A percentile compares a stretch with the other conserved stretches of the same genome.
Evolutionary conservation across 2,888 invertebrate genomes (phyloP).

Genomic region (Embidobia sp.): DNA sequence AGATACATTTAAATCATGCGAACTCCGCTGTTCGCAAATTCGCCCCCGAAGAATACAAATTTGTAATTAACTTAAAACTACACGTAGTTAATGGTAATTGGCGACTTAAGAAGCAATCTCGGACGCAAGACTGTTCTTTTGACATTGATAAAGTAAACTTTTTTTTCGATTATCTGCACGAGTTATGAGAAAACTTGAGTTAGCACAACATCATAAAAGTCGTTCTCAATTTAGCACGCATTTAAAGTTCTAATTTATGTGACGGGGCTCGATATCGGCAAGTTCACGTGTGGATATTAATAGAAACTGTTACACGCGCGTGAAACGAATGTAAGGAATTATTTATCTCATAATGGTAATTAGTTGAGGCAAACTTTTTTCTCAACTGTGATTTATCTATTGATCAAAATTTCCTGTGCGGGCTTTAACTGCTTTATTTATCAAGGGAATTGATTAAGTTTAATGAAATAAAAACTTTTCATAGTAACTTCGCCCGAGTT

Average conservation of each 20-base stretch:
- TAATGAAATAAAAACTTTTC: too few species aligned
- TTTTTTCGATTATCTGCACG: conserved; percentile 15
- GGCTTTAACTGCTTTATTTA: conserved; percentile 27
- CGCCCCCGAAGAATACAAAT: too few species aligned
- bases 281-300: conserved; percentile 24
- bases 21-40: too few species aligned
- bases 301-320: conserved; percentile 50
- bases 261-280: conserved; percentile 19
- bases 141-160: too few species aligned
- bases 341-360: conserved; percentile 28
- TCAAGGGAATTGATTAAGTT: too few species aligned
- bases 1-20: too few species aligned
- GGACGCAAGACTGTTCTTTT: too few species aligned
- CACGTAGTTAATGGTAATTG: too few species aligned
- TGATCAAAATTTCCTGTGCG: conserved; percentile 18
- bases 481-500: too few species aligned
- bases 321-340: conserved; percentile 35
- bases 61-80: too few species aligned
- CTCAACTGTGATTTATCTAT: conserved; percentile 11
- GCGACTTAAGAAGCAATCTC: too few species aligned
- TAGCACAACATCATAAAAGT: conserved; percentile 46
- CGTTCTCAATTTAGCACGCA: conserved; percentile 33
- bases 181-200: conserved; percentile 44
- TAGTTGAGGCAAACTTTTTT: conserved; percentile 21
- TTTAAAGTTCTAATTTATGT: conserved; percentile 36